Conservation (phyloP, 1,140 invertebrate genomes). For the Yoshiicerus persimilis region DNA sequence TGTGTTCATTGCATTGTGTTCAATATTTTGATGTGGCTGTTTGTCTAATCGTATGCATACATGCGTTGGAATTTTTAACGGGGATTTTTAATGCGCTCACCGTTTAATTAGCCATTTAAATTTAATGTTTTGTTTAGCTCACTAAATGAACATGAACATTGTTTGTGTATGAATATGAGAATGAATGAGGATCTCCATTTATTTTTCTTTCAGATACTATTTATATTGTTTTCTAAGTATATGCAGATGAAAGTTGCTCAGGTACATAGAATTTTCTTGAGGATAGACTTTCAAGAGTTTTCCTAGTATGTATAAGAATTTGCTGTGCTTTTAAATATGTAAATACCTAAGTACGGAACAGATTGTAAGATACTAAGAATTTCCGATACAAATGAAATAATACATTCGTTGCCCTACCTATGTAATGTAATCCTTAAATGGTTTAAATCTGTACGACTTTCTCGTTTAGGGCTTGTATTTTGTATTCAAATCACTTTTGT, state of each 20-base stretch:
- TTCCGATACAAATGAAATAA: not conserved
- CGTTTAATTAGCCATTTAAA: conserved; percentile 3
- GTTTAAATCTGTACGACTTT: not conserved
- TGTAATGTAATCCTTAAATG: not conserved
- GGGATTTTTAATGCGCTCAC: not conserved
- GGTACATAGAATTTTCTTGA: not conserved
- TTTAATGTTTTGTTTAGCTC: not conserved
- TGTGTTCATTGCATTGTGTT: too few relatives aligned
- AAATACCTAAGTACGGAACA: too few relatives aligned
- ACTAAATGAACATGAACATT: not conserved
- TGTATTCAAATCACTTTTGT: not conserved
- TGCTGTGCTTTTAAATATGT: too few relatives aligned
- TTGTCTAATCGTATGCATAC: not conserved
- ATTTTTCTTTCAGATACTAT: not conserved
- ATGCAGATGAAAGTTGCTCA: not conserved
- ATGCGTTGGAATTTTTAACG: not conserved
- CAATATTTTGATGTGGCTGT: not conserved
- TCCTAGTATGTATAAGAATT: too few relatives aligned
- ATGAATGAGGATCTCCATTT: not conserved
- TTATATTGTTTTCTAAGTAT: not conserved
- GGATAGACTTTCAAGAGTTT: not conserved
- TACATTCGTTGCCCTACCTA: not conserved
- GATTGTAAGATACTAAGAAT: not conserved
- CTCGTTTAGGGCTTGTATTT: not conserved
- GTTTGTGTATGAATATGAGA: not conserved